Percentiles rank a stretch among this genome's conserved stretches.
Evolutionary conservation across 1,140 invertebrate genomes (phyloP).

Genomic region (Mylabris phalerata): DNA sequence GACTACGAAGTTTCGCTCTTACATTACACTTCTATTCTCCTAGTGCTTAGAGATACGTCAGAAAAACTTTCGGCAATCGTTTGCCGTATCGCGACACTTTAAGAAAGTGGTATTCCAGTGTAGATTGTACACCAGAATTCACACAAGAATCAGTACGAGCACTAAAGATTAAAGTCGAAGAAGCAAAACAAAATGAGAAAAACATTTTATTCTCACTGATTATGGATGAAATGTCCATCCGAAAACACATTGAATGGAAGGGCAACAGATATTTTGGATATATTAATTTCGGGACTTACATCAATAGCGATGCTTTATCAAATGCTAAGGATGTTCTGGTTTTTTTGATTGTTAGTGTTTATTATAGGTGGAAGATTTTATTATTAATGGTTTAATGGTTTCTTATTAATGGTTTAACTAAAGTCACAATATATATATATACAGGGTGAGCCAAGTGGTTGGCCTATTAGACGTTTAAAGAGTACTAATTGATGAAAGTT

Average conservation of each 20-base stretch:
- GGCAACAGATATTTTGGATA: constrained; percentile 26
- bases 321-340: constrained; percentile 36
- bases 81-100: constrained; percentile 39
- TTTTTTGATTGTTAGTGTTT: constrained; percentile 36
- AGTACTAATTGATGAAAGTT: too few species aligned
- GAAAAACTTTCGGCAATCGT: constrained; percentile 14
- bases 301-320: constrained; percentile 25
- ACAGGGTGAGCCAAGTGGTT: too few species aligned
- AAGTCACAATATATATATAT: too few species aligned
- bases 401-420: too few species aligned
- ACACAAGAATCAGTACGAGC: constrained; percentile 36
- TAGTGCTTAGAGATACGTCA: constrained; percentile 19
- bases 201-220: constrained; percentile 20
- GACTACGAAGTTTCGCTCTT: neutral
- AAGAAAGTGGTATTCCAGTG: constrained; percentile 38
- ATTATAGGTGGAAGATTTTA: constrained; percentile 19
- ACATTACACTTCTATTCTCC: constrained; percentile 7
- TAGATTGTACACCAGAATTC: constrained; percentile 39
- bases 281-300: constrained; percentile 34
- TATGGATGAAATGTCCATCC: constrained; percentile 41
- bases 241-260: constrained; percentile 32
- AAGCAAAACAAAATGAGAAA: neutral
- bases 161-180: constrained; percentile 26
- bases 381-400: constrained; percentile 4
- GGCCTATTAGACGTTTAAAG: too few species aligned